A percentile compares a stretch with the other conserved stretches of the same genome.
These are phyloP conservation scores for Pristionchus fissidentatus DNA, from an alignment of 2,888 invertebrate genomes.

Conservation along the genomic window DNA sequence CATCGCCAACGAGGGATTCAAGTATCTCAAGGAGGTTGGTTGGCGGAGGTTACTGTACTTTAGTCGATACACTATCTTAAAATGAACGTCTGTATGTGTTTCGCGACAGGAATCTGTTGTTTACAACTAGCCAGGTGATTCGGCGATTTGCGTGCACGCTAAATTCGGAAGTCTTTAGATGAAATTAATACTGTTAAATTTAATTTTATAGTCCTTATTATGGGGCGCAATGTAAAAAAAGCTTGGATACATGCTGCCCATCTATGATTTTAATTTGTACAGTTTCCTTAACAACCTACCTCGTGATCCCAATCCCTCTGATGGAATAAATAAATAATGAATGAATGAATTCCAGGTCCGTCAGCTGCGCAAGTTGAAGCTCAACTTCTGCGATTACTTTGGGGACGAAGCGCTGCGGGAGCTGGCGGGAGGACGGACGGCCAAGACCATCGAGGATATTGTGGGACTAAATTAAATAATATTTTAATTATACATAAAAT, in stretches of 20 bases:
- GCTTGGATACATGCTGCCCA: too few species aligned
- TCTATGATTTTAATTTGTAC: not conserved
- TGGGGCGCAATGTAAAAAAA: too few species aligned
- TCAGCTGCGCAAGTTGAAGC: conserved; percentile 60
- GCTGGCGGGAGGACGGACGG: conserved; percentile 65
- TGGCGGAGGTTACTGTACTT: not conserved
- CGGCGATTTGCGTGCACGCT: not conserved
- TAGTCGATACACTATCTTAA: not conserved
- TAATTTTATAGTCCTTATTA: too few species aligned
- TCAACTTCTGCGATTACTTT: conserved; percentile 74
- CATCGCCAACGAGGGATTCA: conserved; percentile 71
- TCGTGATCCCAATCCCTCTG: too few species aligned
- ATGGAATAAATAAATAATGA: not conserved
- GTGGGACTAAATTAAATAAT: too few species aligned
- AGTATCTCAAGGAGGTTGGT: conserved; percentile 63
- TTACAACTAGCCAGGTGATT: not conserved
- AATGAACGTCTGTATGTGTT: too few species aligned
- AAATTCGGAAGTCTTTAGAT: too few species aligned
- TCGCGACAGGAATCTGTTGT: not conserved
- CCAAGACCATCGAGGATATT: conserved; percentile 63
- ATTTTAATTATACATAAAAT: not conserved
- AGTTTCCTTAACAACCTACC: not conserved
- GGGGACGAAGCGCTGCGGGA: conserved; percentile 67
- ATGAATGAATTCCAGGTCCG: conserved; percentile 52
- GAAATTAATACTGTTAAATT: too few species aligned